Conservation (phyloP, 2,888 invertebrate species). For the Spilosoma lubricipeda region DNA sequence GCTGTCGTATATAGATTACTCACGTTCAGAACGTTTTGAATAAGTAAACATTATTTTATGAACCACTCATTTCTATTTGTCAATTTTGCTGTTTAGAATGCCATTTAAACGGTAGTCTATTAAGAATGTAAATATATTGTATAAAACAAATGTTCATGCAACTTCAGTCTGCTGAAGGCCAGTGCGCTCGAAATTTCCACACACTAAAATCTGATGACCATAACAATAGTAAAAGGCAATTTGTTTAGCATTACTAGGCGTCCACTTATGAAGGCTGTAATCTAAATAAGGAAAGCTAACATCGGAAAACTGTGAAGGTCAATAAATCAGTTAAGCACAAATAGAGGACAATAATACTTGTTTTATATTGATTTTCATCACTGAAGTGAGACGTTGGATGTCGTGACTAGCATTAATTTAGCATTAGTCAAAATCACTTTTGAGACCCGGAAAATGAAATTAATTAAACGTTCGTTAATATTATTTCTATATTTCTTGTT, state of each 20-base stretch:
- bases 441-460: background rate
- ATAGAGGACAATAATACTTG: constrained; percentile 42
- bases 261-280: constrained; percentile 49
- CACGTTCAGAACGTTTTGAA: constrained; percentile 11
- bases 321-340: constrained; percentile 50
- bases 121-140: constrained; percentile 10
- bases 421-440: constrained; percentile 23
- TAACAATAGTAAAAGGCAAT: constrained; percentile 21
- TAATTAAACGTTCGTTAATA: background rate
- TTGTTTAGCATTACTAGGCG: constrained; percentile 25
- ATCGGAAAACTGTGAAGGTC: constrained; percentile 60
- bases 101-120: background rate
- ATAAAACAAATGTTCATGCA: background rate
- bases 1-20: constrained; percentile 21
- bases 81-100: background rate
- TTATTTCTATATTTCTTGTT: background rate
- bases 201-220: constrained; percentile 24
- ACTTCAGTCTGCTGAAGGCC: constrained; percentile 24
- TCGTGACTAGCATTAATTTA: constrained; percentile 26
- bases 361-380: constrained; percentile 30
- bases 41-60: constrained; percentile 7
- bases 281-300: constrained; percentile 62
- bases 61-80: background rate
- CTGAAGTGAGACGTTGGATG: constrained; percentile 17
- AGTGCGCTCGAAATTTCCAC: constrained; percentile 19